phyloP scores from a whole-genome alignment of 1,140 invertebrate genomes.

The Latrodectus geometricus region DNA sequence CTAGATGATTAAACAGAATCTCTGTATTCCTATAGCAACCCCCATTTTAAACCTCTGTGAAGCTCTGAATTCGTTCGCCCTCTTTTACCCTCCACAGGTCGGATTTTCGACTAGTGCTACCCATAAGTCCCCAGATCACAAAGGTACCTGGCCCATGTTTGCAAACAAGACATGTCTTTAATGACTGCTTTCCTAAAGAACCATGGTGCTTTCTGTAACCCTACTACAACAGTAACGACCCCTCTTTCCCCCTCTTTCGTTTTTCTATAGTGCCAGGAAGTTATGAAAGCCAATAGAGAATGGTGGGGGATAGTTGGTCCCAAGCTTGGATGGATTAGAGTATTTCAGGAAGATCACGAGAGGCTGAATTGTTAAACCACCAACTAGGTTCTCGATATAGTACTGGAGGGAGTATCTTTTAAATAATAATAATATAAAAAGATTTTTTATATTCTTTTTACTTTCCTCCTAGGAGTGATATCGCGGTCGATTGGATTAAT shows the following conservation, averaged over 20 bases:
- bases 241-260: not conserved
- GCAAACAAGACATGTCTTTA: conserved; percentile 62
- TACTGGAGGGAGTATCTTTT: conserved; percentile 50
- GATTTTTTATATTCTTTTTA: not conserved
- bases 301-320: conserved; percentile 5
- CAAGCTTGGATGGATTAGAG: conserved; percentile 55
- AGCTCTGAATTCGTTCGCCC: conserved; percentile 4
- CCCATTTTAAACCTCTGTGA: conserved; percentile 39
- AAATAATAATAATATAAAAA: conserved; percentile 48
- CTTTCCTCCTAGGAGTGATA: conserved; percentile 5
- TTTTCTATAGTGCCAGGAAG: conserved; percentile 21
- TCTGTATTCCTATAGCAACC: conserved; percentile 38
- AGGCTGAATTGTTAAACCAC: conserved; percentile 56
- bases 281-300: conserved; percentile 50
- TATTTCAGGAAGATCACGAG: conserved; percentile 30
- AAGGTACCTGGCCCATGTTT: conserved; percentile 54
- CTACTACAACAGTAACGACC: conserved; percentile 46
- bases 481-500: conserved; percentile 34
- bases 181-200: conserved; percentile 59
- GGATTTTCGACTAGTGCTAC: conserved; percentile 37
- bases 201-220: conserved; percentile 45
- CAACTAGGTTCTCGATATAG: conserved; percentile 7
- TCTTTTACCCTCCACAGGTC: not conserved
- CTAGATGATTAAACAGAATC: conserved; percentile 51
- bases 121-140: conserved; percentile 38